phyloP scores from a whole-genome alignment of 2,113 vertebrate species.

The rat (Rattus norvegicus) region DNA sequence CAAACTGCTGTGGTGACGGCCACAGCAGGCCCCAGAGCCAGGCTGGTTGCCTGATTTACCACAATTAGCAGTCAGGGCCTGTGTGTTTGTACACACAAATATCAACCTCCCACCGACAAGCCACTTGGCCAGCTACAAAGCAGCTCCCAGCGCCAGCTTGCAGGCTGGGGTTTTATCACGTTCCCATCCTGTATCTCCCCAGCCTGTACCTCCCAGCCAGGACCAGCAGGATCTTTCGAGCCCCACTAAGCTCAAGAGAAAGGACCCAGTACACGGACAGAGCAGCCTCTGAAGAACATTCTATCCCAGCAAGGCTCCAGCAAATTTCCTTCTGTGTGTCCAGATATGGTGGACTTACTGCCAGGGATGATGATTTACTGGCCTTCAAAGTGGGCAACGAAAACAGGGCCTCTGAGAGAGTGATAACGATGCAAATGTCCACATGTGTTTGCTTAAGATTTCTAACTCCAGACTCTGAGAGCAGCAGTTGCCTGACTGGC shows the following conservation, averaged over 20 bases:
- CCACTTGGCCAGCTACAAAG: slow-evolving; percentile 82
- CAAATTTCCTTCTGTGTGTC: slow-evolving; percentile 65
- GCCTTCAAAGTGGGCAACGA: slow-evolving; percentile 41
- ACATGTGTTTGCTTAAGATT: slow-evolving; percentile 54
- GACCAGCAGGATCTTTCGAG: slow-evolving; percentile 67
- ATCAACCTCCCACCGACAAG: slow-evolving; percentile 80
- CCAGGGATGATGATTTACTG: not conserved
- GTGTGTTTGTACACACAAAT: slow-evolving; percentile 74
- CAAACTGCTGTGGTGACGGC: slow-evolving; percentile 6
- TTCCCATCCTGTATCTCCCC: slow-evolving; percentile 65
- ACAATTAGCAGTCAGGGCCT: slow-evolving; percentile 75
- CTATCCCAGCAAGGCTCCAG: slow-evolving; percentile 9
- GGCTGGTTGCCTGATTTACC: slow-evolving; percentile 62
- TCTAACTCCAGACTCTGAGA: slow-evolving; percentile 44
- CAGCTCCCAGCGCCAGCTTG: slow-evolving; percentile 49
- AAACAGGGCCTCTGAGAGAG: not conserved
- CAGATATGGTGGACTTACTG: not conserved
- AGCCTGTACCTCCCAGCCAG: slow-evolving; percentile 64
- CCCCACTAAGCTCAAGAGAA: slow-evolving; percentile 1
- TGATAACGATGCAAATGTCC: not conserved
- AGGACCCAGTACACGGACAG: slow-evolving; percentile 15
- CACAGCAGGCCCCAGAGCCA: slow-evolving; percentile 60
- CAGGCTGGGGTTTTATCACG: slow-evolving; percentile 73
- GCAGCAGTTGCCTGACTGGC: not conserved
- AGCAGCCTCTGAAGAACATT: not conserved